A percentile compares a stretch with the other conserved stretches of the same genome.
These are phyloP conservation scores for Grantiella picta DNA, from an alignment of 2,113 vertebrate species.

Conservation along the genomic window DNA sequence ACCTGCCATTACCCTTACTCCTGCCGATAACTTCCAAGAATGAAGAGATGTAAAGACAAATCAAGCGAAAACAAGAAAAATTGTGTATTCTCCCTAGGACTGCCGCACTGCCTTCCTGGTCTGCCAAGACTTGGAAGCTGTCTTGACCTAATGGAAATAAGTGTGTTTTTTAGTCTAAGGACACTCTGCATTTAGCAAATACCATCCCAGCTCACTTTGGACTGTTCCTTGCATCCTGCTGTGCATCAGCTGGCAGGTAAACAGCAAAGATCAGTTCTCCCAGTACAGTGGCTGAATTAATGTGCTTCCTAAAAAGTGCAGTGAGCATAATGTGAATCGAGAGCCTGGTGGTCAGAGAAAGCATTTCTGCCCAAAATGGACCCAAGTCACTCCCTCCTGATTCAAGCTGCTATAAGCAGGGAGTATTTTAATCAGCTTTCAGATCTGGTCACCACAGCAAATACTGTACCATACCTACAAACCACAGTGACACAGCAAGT, in stretches of 20 bases:
- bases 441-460: neutral
- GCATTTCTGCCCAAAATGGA: neutral
- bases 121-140: neutral
- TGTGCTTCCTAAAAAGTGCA: neutral
- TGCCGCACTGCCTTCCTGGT: neutral
- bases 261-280: slow-evolving; percentile 14
- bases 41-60: neutral
- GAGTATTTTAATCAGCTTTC: neutral
- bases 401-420: neutral
- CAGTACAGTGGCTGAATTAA: slow-evolving; percentile 25
- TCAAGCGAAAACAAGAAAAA: neutral
- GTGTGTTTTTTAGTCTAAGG: neutral
- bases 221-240: slow-evolving; percentile 28
- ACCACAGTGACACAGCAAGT: slow-evolving; percentile 45
- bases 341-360: neutral
- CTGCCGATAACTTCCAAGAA: neutral
- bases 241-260: slow-evolving; percentile 54
- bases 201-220: slow-evolving; percentile 5
- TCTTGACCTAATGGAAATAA: slow-evolving; percentile 25
- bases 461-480: neutral
- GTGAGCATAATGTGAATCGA: neutral
- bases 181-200: slow-evolving; percentile 24
- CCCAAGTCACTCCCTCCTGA: neutral
- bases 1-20: neutral
- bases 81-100: neutral